Evolutionary conservation across 1,140 invertebrate species (phyloP), one percentile per base, ranked within the genome.

Genomic region (Lepidurus apus): DNA sequence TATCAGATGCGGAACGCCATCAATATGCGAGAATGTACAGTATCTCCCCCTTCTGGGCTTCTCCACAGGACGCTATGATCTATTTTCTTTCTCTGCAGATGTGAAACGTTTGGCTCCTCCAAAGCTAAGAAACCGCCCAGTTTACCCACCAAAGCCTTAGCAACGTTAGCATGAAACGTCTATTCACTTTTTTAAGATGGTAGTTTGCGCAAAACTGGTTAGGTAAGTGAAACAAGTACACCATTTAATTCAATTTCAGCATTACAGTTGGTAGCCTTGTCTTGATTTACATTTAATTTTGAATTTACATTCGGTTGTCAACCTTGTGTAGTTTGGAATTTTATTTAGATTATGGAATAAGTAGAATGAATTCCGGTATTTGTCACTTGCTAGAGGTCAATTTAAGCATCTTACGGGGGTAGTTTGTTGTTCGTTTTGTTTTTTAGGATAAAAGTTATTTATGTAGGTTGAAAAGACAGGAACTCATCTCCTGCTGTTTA

Each of bases 1-100:
- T 93, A 11, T 88, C 88, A 4, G 81, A 80, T 9, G 82, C 85
- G 9, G 91, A 93, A 81, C 87, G 87, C 73, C 74, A 83, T 17
- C 91, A 89, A 83, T 93, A 92, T 82, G 85, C 88, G 76, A 86
- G 82, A 81, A 91, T 91, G 90, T 90, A 84, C 87, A 45, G 74
- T 43, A 34, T 79, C 53, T 79, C 13, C 75, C 75, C 45, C 43
- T 47, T 34, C 53, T 65, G 17, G 17, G 53, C 21, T 7, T 17
- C 53, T n/a, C 17, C 0, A 65, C 53, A 65, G 3, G 17, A n/a
- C 8, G 21, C 13, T 21, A 65, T n/a, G 7, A 7, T 65, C 21
- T 65, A 7, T 65, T 65, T 17, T 65, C 17, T 47, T 47, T 47
- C 17, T 47, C 17, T 47, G 21, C 3, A 65, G 53, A 65, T 65